phyloP scores from a whole-genome alignment of 2,113 vertebrate species.

The Elephantulus edwardii region DNA sequence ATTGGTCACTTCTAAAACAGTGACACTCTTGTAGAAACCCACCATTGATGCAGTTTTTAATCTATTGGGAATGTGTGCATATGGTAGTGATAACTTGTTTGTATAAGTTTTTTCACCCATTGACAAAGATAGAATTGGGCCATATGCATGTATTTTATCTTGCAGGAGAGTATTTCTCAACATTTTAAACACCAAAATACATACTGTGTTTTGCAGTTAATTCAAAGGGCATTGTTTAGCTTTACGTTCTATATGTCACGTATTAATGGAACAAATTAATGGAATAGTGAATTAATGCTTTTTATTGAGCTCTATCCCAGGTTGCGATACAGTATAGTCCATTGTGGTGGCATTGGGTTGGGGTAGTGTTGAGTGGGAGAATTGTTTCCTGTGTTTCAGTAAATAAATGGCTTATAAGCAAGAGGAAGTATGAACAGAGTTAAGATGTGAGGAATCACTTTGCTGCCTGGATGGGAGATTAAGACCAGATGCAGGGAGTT shows the following conservation, averaged over 20 bases:
- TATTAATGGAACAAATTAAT: slow-evolving; percentile 6
- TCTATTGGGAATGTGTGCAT: background rate
- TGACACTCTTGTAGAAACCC: background rate
- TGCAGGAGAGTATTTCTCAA: background rate
- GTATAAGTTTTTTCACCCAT: background rate
- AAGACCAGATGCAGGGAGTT: background rate
- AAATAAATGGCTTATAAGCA: background rate
- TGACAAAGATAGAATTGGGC: slow-evolving; percentile 37
- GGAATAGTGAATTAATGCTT: background rate
- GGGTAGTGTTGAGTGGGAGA: background rate
- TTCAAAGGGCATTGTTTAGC: slow-evolving; percentile 8
- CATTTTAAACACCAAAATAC: background rate
- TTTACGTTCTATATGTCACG: background rate
- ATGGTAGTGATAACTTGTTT: slow-evolving; percentile 4
- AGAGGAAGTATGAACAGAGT: background rate
- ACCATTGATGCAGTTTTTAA: background rate
- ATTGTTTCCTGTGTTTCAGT: background rate
- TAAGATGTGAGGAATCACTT: slow-evolving; percentile 3
- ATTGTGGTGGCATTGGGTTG: background rate
- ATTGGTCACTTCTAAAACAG: slow-evolving; percentile 29
- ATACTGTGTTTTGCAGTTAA: background rate
- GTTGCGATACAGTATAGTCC: background rate
- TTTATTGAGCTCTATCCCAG: background rate
- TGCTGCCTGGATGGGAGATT: background rate
- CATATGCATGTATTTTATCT: slow-evolving; percentile 6